Evolutionary conservation across 2,113 vertebrate species (phyloP).

Genomic region (Alligator mississippiensis): DNA sequence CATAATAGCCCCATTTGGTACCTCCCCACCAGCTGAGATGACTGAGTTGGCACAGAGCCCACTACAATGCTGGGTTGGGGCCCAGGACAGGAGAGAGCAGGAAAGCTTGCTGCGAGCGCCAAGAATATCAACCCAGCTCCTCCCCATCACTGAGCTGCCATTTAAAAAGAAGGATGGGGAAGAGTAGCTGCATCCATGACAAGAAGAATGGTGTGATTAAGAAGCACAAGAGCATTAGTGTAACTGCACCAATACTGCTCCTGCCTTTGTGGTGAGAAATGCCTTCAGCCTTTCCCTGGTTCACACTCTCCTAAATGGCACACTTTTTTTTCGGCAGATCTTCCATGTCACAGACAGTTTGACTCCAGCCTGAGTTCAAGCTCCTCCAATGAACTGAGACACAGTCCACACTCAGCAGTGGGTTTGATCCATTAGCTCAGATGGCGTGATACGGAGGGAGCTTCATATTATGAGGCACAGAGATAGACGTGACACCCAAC

Average conservation of each 20-base stretch:
- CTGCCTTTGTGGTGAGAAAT: background rate
- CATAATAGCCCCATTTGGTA: background rate
- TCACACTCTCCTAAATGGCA: background rate
- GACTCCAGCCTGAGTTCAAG: background rate
- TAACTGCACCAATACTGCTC: background rate
- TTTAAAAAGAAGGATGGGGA: background rate
- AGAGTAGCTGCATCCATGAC: background rate
- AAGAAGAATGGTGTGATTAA: background rate
- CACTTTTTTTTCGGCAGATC: background rate
- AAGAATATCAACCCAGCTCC: background rate
- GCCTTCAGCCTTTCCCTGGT: too few relatives aligned
- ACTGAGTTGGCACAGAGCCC: background rate
- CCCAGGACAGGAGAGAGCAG: background rate
- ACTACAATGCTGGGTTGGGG: background rate
- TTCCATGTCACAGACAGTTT: background rate
- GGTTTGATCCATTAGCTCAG: conserved; percentile 16
- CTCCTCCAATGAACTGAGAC: background rate
- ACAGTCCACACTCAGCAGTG: background rate
- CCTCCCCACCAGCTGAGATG: background rate
- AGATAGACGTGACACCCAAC: conserved; percentile 32
- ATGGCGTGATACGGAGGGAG: background rate
- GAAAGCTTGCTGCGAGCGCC: background rate
- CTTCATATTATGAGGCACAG: conserved; percentile 20
- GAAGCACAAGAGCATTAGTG: background rate
- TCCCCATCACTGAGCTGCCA: background rate